Evolutionary conservation across 2,888 invertebrate species (phyloP).

Genomic region (Cephus spinipes): DNA sequence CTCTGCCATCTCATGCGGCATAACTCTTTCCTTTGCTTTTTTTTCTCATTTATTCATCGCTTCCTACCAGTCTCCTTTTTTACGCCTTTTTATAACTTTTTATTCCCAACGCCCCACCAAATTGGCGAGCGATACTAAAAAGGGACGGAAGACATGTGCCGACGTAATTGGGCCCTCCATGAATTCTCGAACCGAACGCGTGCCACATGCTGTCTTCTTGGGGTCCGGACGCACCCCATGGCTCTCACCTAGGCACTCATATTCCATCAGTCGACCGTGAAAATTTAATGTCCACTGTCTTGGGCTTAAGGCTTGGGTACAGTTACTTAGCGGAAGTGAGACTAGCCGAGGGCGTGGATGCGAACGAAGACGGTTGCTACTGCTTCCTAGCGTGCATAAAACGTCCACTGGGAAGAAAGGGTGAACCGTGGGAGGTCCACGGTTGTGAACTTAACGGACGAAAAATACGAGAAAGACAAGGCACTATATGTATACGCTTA

Average conservation of each 20-base stretch:
- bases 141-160: conserved; percentile 27
- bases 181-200: conserved; percentile 26
- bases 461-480: neutral
- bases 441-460: conserved; percentile 4
- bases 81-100: neutral
- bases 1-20: conserved; percentile 11
- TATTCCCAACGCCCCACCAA: neutral
- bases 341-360: neutral
- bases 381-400: neutral
- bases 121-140: neutral
- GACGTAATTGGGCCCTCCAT: conserved; percentile 41
- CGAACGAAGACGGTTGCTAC: conserved; percentile 3
- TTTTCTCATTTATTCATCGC: neutral
- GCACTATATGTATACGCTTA: neutral
- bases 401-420: conserved; percentile 14
- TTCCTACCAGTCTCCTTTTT: neutral
- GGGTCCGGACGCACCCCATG: conserved; percentile 5
- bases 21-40: conserved; percentile 21
- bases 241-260: conserved; percentile 22
- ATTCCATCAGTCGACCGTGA: conserved; percentile 45
- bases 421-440: conserved; percentile 37
- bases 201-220: conserved; percentile 39
- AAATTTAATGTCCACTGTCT: conserved; percentile 45
- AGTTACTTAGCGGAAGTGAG: conserved; percentile 3
- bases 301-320: conserved; percentile 10